phyloP scores from a whole-genome alignment of 2,113 vertebrate species.

The Ploceus nigricollis region DNA sequence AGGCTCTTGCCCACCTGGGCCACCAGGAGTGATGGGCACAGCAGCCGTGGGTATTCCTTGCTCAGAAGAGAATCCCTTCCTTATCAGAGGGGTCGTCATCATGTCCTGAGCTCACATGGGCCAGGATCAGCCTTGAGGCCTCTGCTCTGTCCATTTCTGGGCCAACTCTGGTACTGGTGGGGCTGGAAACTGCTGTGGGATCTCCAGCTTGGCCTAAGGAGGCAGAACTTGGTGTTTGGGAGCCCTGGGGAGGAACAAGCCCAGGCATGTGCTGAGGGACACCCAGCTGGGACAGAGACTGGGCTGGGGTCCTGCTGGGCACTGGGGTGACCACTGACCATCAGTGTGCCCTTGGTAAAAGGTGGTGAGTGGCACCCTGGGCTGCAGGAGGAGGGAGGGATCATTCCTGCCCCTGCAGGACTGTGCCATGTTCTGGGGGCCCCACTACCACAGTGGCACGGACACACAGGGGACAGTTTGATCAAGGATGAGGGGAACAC shows the following conservation, averaged over 20 bases:
- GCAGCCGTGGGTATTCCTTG: background rate
- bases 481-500: accelerated
- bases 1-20: background rate
- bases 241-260: background rate
- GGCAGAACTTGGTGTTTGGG: accelerated
- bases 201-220: background rate
- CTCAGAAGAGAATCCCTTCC: background rate
- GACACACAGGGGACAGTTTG: accelerated
- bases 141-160: background rate
- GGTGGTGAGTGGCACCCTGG: background rate
- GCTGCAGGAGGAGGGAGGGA: background rate
- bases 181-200: background rate
- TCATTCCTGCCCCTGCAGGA: background rate
- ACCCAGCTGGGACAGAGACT: background rate
- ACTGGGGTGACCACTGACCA: accelerated
- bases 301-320: background rate
- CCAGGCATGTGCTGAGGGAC: background rate
- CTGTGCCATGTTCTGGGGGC: background rate
- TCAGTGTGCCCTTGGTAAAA: background rate
- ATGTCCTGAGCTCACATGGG: background rate
- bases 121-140: too few relatives aligned
- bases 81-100: accelerated
- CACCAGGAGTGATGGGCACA: background rate
- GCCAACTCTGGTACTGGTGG: background rate
- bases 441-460: accelerated